Percentiles rank a stretch among this genome's conserved stretches.
Conservation (phyloP, 2,888 invertebrate genomes). For the Eurytoma adleriae region DNA sequence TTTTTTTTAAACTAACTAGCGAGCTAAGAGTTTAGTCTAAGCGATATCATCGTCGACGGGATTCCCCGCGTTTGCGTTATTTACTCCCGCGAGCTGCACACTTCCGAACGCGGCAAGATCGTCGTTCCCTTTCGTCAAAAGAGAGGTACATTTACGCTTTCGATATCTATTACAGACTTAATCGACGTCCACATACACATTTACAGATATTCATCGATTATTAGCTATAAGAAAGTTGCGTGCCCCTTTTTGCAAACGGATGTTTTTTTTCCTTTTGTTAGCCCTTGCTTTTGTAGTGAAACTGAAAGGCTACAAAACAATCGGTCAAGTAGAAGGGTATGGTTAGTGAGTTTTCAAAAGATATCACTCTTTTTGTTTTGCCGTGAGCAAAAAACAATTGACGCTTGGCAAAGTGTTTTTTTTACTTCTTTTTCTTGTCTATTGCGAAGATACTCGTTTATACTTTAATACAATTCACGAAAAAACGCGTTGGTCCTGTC, state of each 20-base stretch:
- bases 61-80: slow-evolving; percentile 35
- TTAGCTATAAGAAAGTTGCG: slow-evolving; percentile 30
- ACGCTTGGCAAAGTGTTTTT: slow-evolving; percentile 9
- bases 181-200: slow-evolving; percentile 47
- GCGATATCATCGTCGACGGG: slow-evolving; percentile 59
- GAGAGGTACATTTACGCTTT: slow-evolving; percentile 58
- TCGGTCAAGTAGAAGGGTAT: not conserved
- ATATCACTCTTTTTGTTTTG: slow-evolving; percentile 16
- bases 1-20: slow-evolving; percentile 63
- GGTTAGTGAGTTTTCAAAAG: not conserved
- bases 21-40: slow-evolving; percentile 65
- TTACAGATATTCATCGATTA: slow-evolving; percentile 15
- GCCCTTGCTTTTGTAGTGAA: not conserved
- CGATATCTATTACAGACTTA: slow-evolving; percentile 48
- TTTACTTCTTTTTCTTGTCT: not conserved
- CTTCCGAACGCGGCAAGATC: slow-evolving; percentile 19
- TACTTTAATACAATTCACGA: slow-evolving; percentile 8
- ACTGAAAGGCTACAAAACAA: slow-evolving; percentile 1
- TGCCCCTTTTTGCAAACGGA: slow-evolving; percentile 1
- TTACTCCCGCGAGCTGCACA: slow-evolving; percentile 9
- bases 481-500: slow-evolving; percentile 39
- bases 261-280: slow-evolving; percentile 4
- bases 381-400: slow-evolving; percentile 4
- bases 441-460: slow-evolving; percentile 32
- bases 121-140: slow-evolving; percentile 44